Evolutionary conservation across 2,113 vertebrate genomes (phyloP), one percentile per base, ranked within the genome.

Genomic region (Garra rufa): DNA sequence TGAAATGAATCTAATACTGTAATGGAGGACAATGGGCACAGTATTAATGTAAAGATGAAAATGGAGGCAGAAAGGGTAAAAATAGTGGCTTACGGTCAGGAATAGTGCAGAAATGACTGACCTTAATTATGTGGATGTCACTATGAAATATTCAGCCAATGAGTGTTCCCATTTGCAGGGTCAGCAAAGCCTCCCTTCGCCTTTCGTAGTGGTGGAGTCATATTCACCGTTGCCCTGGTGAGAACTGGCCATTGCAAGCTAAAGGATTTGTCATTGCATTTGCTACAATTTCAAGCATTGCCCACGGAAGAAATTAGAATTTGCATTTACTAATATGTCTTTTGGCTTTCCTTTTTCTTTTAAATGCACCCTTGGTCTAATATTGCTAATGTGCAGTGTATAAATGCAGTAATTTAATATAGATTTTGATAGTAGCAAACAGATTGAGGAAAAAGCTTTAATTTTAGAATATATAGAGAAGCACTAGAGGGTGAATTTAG

Each of bases 51-150:
- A 65, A 75, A 48, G 34, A 73, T 76, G 69, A 48, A 46, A 52
- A 57, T 43, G 74, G 46, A 76, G 67, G 71, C 38, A 43, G 71
- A 80, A 83, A 52, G 9, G 26, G 24, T 59, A 71, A 79, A 67
- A 69, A 69, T 41, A 79, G 34, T 11, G 63, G 48, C 83, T 44
- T 26, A 14, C 57, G 57, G 67, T 76, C 76, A 30, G 52, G 70
- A 81, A 57, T 14, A 6, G 34, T 13, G 24, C 41, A 81, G 63
- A 83, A 86, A 83, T 79, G 82, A 55, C 82, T 75, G 82, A 67
- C 86, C 70, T 75, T 84, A 84, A 87, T 87, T 87, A 87, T 59
- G 28, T 44, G 46, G 34, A 87, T 81, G 86, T 87, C 86, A 87
- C 41, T 26, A 84, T 84, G 82, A 84, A 81, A 84, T 84, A 87